phyloP scores from a whole-genome alignment of 2,113 vertebrate genomes.

The Protomyctophum bolini region DNA sequence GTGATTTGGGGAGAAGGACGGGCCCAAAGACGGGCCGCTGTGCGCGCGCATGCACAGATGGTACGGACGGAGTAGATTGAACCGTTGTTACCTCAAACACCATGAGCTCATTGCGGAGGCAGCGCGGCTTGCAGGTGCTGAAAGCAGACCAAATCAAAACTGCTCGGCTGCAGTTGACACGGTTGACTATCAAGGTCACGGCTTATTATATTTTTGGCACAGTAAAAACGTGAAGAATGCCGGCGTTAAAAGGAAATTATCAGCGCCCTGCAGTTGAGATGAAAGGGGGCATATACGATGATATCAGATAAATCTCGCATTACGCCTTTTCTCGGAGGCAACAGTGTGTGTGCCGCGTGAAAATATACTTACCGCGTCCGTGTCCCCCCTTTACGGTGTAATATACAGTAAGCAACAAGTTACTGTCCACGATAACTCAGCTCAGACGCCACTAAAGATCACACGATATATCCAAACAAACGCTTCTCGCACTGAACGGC shows the following conservation, averaged over 20 bases:
- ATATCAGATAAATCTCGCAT: conserved; percentile 5
- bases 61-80: conserved; percentile 63
- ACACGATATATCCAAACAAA: no score
- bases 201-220: background rate
- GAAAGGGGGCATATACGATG: background rate
- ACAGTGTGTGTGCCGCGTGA: background rate
- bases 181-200: background rate
- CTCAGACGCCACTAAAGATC: no score
- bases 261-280: background rate
- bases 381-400: background rate
- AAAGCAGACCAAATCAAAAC: conserved; percentile 4
- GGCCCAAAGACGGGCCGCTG: no score
- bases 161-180: background rate
- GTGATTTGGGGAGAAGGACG: no score
- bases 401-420: background rate
- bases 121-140: background rate
- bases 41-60: background rate
- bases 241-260: background rate
- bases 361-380: background rate
- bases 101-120: background rate
- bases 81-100: background rate
- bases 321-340: background rate
- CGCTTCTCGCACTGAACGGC: no score
- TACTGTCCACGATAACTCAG: background rate
- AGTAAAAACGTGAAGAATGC: background rate